Evolutionary conservation across 2,888 invertebrate genomes (phyloP).

Genomic region (Caenorhabditis japonica): DNA sequence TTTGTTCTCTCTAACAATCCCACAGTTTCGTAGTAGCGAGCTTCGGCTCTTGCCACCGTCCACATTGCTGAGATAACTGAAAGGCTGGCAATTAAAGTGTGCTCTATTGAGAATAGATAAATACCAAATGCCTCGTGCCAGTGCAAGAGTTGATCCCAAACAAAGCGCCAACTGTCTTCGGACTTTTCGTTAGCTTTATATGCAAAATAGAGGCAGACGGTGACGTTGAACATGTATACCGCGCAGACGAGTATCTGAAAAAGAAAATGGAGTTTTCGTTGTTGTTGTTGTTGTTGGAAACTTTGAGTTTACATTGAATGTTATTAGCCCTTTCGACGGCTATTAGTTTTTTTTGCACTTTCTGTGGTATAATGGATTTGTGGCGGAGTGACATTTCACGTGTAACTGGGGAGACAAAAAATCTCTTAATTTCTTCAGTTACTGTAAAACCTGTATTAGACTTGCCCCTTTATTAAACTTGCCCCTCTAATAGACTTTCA

Average conservation of each 20-base stretch:
- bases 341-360: too few relatives aligned
- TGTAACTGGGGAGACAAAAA: too few relatives aligned
- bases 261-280: too few relatives aligned
- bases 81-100: background rate
- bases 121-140: conserved; percentile 31
- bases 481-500: too few relatives aligned
- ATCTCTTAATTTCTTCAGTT: too few relatives aligned
- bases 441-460: too few relatives aligned
- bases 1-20: conserved; percentile 8
- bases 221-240: conserved; percentile 13
- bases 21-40: conserved; percentile 2
- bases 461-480: too few relatives aligned
- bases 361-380: too few relatives aligned
- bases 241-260: conserved; percentile 6
- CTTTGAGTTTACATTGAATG: too few relatives aligned
- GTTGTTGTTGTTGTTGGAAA: too few relatives aligned
- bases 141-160: conserved; percentile 19
- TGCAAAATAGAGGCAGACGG: background rate
- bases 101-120: background rate
- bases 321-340: too few relatives aligned
- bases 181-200: background rate
- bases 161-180: background rate
- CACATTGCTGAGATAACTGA: conserved; percentile 18
- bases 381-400: too few relatives aligned
- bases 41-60: conserved; percentile 9